Percentiles rank a stretch among this genome's conserved stretches.
Evolutionary conservation across 1,140 invertebrate genomes (phyloP).

Genomic region (Drosophila virilis): DNA sequence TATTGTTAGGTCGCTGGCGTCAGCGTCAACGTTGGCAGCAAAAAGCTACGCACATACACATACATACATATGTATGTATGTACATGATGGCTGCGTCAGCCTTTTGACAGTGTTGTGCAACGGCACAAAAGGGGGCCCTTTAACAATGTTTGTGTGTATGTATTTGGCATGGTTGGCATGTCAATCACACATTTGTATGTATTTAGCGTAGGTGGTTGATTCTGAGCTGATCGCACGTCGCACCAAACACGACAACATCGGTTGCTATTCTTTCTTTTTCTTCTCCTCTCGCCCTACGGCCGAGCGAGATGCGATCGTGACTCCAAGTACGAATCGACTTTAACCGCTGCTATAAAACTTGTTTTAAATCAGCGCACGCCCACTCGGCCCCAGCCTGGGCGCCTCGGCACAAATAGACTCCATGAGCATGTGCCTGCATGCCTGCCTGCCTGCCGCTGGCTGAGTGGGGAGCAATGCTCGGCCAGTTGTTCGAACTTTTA

Average conservation of each 20-base stretch:
- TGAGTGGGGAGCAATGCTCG: constrained; percentile 67
- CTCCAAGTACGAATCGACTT: constrained; percentile 17
- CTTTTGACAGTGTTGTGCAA: constrained; percentile 49
- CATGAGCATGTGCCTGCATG: constrained; percentile 4
- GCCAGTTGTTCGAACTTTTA: constrained; percentile 76
- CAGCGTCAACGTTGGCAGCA: constrained; percentile 8
- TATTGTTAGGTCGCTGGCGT: constrained; percentile 29
- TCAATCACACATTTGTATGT: constrained; percentile 59
- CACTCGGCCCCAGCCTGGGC: constrained; percentile 43
- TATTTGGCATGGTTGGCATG: constrained; percentile 36
- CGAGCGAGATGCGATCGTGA: constrained; percentile 46
- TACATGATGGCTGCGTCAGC: constrained; percentile 24
- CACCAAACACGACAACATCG: background rate
- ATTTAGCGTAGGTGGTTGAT: constrained; percentile 47
- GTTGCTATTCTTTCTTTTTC: background rate
- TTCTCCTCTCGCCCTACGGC: background rate
- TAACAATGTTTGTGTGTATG: background rate
- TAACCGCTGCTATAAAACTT: constrained; percentile 58
- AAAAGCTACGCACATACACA: constrained; percentile 4
- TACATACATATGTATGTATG: background rate
- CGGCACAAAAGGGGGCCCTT: constrained; percentile 5
- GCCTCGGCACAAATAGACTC: constrained; percentile 9
- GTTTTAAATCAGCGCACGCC: constrained; percentile 60
- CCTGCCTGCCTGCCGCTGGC: constrained; percentile 15
- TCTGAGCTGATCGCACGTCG: constrained; percentile 25